These are phyloP conservation scores for Buteo buteo DNA, from an alignment of 2,113 vertebrate species.

Conservation along the genomic window DNA sequence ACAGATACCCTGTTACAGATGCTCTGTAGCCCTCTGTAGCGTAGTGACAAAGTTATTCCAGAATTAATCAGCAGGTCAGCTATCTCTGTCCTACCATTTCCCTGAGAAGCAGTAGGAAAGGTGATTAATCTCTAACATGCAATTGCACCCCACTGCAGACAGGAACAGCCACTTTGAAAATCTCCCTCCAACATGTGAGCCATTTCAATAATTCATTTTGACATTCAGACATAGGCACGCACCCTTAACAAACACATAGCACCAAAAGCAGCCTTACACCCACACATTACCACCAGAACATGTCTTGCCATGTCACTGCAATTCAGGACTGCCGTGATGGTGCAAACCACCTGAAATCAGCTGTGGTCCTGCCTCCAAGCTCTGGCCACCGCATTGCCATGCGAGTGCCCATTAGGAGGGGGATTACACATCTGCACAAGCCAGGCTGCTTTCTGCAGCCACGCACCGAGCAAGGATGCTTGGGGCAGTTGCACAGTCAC, in stretches of 20 bases:
- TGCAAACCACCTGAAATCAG: not conserved
- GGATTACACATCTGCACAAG: not conserved
- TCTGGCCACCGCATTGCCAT: not conserved
- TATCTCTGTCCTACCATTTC: not conserved
- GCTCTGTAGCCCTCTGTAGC: not conserved
- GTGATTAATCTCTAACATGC: not conserved
- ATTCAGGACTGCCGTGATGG: not conserved
- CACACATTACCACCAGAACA: not conserved
- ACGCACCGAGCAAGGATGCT: not conserved
- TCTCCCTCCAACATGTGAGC: not conserved
- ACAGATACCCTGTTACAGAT: not conserved
- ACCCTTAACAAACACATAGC: not conserved
- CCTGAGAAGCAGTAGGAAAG: not conserved
- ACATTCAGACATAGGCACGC: not conserved
- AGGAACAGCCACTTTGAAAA: not conserved
- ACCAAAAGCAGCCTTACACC: not conserved
- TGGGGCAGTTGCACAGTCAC: not conserved
- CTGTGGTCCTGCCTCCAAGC: not conserved
- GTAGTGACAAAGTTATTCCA: not conserved
- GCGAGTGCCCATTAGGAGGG: not conserved
- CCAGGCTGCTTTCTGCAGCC: not conserved
- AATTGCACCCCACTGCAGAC: not conserved
- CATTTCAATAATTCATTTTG: not conserved
- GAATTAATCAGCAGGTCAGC: not conserved
- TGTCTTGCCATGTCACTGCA: not conserved